Conservation (phyloP, 2,113 vertebrate species). For the Paramisgurnus dabryanus region DNA sequence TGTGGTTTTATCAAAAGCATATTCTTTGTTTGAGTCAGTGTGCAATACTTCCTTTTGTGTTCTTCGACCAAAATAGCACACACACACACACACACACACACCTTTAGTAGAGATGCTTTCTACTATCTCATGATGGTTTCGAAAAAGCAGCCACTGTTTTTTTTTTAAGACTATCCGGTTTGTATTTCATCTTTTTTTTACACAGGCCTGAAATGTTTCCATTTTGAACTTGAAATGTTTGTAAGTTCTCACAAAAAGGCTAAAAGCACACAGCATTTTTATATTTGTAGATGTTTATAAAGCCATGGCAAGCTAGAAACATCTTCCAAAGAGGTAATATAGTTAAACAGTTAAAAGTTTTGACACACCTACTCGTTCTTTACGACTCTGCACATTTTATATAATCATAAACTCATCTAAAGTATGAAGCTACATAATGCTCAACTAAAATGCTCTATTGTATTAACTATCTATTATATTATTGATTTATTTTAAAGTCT, state of each 20-base stretch:
- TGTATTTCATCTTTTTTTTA: neutral
- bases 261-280: neutral
- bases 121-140: conserved; percentile 58
- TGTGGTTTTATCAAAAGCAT: conserved; percentile 82
- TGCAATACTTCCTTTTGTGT: conserved; percentile 78
- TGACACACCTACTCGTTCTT: too few relatives aligned
- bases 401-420: too few relatives aligned
- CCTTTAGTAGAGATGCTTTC: conserved; percentile 64
- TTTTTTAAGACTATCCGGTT: conserved; percentile 18
- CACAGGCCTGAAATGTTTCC: conserved; percentile 5
- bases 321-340: neutral
- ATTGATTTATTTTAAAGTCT: too few relatives aligned
- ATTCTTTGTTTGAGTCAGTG: conserved; percentile 82
- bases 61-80: conserved; percentile 74
- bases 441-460: too few relatives aligned
- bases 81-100: conserved; percentile 43
- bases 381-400: too few relatives aligned
- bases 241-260: conserved; percentile 9
- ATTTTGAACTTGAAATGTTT: conserved; percentile 6
- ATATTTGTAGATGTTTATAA: conserved; percentile 6
- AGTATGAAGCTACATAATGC: too few relatives aligned
- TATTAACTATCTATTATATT: too few relatives aligned
- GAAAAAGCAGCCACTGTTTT: conserved; percentile 63
- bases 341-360: too few relatives aligned
- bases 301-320: neutral